phyloP scores from a whole-genome alignment of 64 coral and sea anemone genomes.

The Stichodactyla mertensii region DNA sequence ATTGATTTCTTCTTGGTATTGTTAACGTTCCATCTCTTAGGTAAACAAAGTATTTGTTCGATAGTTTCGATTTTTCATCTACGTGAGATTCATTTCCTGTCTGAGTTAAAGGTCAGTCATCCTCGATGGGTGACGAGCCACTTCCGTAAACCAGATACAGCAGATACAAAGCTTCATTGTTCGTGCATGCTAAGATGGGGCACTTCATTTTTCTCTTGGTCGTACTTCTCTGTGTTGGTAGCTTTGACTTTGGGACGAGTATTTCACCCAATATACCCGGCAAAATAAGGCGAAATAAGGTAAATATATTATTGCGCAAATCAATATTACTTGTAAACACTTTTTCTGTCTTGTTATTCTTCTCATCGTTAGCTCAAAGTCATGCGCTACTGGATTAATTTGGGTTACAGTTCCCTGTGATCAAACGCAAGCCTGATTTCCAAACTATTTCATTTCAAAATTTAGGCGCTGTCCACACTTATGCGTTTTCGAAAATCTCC shows the following conservation, averaged over 20 bases:
- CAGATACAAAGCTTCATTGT: constrained; percentile 11
- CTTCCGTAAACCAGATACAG: neutral
- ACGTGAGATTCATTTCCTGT: neutral
- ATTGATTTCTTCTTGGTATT: too few species aligned
- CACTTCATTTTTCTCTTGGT: neutral
- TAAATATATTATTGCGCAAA: neutral
- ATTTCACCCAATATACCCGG: neutral
- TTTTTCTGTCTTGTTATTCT: neutral
- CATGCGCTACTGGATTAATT: too few species aligned
- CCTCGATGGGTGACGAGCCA: neutral
- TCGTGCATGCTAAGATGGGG: neutral
- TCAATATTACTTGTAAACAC: neutral
- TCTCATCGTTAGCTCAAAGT: neutral
- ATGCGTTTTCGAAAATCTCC: too few species aligned
- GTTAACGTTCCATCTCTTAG: too few species aligned
- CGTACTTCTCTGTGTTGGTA: neutral
- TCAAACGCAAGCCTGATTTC: too few species aligned
- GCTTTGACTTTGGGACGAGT: neutral
- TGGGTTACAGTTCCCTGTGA: too few species aligned
- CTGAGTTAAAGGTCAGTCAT: too few species aligned
- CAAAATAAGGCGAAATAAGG: neutral
- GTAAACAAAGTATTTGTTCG: too few species aligned
- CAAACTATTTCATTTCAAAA: too few species aligned
- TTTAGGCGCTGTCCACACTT: too few species aligned
- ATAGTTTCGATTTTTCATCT: neutral